phyloP scores from a whole-genome alignment of 2,797 vertebrate species.

The Labroides dimidiatus region DNA sequence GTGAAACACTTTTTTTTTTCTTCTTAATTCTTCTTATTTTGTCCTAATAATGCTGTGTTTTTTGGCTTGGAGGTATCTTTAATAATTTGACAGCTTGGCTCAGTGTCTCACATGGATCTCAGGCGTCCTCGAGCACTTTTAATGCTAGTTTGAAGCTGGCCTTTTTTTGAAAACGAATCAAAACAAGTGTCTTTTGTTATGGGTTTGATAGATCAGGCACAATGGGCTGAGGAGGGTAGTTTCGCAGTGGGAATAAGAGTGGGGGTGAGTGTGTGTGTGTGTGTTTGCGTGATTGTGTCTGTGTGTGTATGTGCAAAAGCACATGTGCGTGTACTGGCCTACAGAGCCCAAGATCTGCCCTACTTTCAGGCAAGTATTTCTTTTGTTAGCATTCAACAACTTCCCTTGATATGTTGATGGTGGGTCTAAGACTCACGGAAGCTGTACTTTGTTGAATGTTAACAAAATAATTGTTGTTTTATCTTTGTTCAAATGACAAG shows the following conservation, averaged over 20 bases:
- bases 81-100: slow-evolving; percentile 55
- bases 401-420: slow-evolving; percentile 63
- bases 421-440: slow-evolving; percentile 53
- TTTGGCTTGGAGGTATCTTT: slow-evolving; percentile 27
- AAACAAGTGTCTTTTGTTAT: slow-evolving; percentile 77
- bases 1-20: slow-evolving; percentile 28
- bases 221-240: slow-evolving; percentile 66
- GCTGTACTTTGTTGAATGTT: slow-evolving; percentile 69
- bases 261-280: slow-evolving; percentile 56
- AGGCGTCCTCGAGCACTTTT: slow-evolving; percentile 57
- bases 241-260: slow-evolving; percentile 57
- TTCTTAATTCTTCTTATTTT: slow-evolving; percentile 22
- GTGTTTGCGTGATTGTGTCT: slow-evolving; percentile 45
- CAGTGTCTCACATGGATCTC: slow-evolving; percentile 56
- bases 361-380: slow-evolving; percentile 59
- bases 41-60: slow-evolving; percentile 24
- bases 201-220: slow-evolving; percentile 76
- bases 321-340: slow-evolving; percentile 53
- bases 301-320: slow-evolving; percentile 49
- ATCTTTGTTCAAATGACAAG: slow-evolving; percentile 65
- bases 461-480: slow-evolving; percentile 76
- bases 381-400: slow-evolving; percentile 65
- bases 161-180: slow-evolving; percentile 78
- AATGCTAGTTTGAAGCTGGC: slow-evolving; percentile 74
- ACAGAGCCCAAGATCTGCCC: slow-evolving; percentile 53